Base-by-base conservation (phyloP, 2,797 vertebrate species). In the Paguma larvata region DNA sequence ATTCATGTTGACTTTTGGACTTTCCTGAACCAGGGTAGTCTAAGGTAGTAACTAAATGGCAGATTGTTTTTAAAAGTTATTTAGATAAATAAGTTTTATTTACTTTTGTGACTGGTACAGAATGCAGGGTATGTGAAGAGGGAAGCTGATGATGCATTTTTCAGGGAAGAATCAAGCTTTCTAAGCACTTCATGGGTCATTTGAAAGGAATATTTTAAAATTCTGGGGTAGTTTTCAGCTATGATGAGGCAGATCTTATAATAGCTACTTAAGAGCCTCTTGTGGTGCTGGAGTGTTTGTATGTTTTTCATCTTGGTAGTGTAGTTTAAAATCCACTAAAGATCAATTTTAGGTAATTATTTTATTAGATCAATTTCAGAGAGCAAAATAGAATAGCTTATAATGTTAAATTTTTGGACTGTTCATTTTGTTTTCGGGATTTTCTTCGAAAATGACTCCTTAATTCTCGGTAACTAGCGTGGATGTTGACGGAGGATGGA, bases 171-270 rank as follows among this genome's bases (percentile, higher is more conserved):
- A 25, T 93, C 97, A 67, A 79, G 96, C 65, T 97, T 56, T 82
- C 82, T 51, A n/a, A 63, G 97, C 90, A 97, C n/a, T 92, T 68
- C 87, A 92, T 88, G 65, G 92, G 44, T 96, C 85, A 51, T 97
- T 97, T 98, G 95, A 97, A 94, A 85, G 78, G 34, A 21, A 63
- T 97, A 82, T 89, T 70, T 83, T 0, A 18, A 93, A 95, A 92
- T 97, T 96, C 92, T 93, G 34, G 65, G 80, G 94, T 96, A 93
- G 53, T 97, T 97, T 97, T 98, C 94, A 12, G 63, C 62, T 75
- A 32, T 98, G 97, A 94, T 98, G 85, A 97, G 97, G 97, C 96
- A 97, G 91, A 91, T 94, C 80, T 11, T 41, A 27, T 77, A 51
- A 97, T 89, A 65, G 19, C 44, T 96, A 34, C 70, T 88, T 68